Evolutionary conservation across 2,888 invertebrate genomes (phyloP).

Genomic region (Psylliodes chrysocephalus): DNA sequence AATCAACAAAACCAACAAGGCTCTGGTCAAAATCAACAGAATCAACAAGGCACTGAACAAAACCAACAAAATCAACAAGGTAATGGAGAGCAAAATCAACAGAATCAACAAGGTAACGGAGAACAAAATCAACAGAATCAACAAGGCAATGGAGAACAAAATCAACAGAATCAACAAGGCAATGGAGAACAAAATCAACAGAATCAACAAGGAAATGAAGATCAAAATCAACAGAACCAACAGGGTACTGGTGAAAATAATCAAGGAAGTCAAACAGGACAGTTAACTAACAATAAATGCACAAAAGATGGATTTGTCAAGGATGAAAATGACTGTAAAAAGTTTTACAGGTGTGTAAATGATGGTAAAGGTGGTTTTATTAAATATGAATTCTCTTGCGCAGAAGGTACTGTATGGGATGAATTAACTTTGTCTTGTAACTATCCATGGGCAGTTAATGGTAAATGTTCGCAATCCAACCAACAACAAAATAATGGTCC

Average conservation of each 20-base stretch:
- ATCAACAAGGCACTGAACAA: conserved; percentile 37
- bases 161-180: not conserved
- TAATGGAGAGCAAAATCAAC: conserved; percentile 1
- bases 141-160: conserved; percentile 1
- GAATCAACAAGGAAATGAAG: conserved; percentile 24
- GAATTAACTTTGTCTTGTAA: conserved; percentile 75
- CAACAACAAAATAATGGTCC: not conserved
- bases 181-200: conserved; percentile 11
- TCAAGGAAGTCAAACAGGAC: conserved; percentile 30
- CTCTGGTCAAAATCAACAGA: conserved; percentile 29
- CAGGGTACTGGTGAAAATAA: not conserved
- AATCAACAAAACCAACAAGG: conserved; percentile 42
- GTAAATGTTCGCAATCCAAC: conserved; percentile 46
- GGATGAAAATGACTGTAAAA: conserved; percentile 75
- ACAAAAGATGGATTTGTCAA: conserved; percentile 76
- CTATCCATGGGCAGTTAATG: conserved; percentile 71
- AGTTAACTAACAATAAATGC: conserved; percentile 60
- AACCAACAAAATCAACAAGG: conserved; percentile 37
- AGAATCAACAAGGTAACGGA: conserved; percentile 18
- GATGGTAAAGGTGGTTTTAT: conserved; percentile 70
- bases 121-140: conserved; percentile 29
- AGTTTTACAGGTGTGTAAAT: conserved; percentile 81
- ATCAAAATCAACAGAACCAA: not conserved
- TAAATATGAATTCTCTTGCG: conserved; percentile 79
- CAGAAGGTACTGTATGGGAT: conserved; percentile 83